phyloP scores from a whole-genome alignment of 2,797 vertebrate species.

The Erethizon dorsatum region DNA sequence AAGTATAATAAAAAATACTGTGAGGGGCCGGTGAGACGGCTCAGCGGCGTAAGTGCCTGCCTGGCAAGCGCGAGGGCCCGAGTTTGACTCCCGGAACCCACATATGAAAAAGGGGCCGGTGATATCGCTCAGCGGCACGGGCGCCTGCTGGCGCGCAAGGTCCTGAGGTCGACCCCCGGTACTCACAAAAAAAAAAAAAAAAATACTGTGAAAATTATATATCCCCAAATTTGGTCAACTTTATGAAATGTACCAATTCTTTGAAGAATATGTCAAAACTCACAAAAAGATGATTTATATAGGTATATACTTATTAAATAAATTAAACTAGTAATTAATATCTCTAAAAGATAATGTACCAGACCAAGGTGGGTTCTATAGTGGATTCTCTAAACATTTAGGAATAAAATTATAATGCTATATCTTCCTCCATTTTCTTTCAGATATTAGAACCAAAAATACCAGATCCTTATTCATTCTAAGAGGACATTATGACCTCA shows the following conservation, averaged over 20 bases:
- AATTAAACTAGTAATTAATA: not conserved
- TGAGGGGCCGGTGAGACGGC: too few relatives aligned
- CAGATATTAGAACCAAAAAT: not conserved
- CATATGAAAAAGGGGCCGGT: too few relatives aligned
- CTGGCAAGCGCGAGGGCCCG: too few relatives aligned
- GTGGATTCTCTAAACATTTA: not conserved
- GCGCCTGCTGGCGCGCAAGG: too few relatives aligned
- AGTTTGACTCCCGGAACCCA: too few relatives aligned
- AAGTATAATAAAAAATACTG: not conserved
- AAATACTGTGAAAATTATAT: not conserved
- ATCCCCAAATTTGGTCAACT: not conserved
- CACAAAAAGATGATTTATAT: not conserved
- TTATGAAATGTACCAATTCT: not conserved
- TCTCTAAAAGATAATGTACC: not conserved
- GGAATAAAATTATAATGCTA: not conserved
- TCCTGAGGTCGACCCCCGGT: too few relatives aligned
- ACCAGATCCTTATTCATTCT: not conserved
- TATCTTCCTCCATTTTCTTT: not conserved
- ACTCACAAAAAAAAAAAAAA: too few relatives aligned
- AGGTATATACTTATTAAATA: not conserved
- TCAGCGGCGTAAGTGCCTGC: too few relatives aligned
- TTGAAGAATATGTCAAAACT: not conserved
- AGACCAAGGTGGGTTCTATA: not conserved
- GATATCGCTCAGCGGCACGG: too few relatives aligned
- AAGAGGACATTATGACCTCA: not conserved